These are phyloP conservation scores for Acrobasis repandana DNA, from an alignment of 2,888 invertebrate genomes.

Conservation along the genomic window DNA sequence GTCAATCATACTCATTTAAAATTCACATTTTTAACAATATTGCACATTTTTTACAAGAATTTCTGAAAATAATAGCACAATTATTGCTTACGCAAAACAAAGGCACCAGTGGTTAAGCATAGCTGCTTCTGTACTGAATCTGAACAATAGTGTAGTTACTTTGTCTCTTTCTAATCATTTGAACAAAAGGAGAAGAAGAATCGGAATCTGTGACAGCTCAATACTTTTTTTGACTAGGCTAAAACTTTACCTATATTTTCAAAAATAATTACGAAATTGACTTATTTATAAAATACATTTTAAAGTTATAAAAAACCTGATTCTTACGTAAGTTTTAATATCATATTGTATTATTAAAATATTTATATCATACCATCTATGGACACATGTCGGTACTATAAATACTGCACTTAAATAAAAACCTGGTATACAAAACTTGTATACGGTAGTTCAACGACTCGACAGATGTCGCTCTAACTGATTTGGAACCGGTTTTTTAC, in stretches of 20 bases:
- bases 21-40: neutral
- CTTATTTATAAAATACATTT: too few relatives aligned
- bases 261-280: too few relatives aligned
- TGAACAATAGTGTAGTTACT: neutral
- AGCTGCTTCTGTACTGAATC: neutral
- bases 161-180: neutral
- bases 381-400: too few relatives aligned
- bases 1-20: neutral
- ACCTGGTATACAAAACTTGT: too few relatives aligned
- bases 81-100: constrained; percentile 3
- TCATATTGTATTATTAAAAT: too few relatives aligned
- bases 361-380: too few relatives aligned
- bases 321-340: too few relatives aligned
- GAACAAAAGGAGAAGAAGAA: neutral
- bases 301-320: too few relatives aligned
- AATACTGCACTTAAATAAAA: too few relatives aligned
- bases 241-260: neutral
- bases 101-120: neutral
- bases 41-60: neutral
- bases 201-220: neutral
- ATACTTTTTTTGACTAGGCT: neutral
- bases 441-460: too few relatives aligned
- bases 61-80: constrained; percentile 4
- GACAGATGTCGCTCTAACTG: too few relatives aligned
- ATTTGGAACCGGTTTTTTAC: too few relatives aligned